Evolutionary conservation across 1,140 invertebrate genomes (phyloP).

Genomic region (Apolygus lucorum): DNA sequence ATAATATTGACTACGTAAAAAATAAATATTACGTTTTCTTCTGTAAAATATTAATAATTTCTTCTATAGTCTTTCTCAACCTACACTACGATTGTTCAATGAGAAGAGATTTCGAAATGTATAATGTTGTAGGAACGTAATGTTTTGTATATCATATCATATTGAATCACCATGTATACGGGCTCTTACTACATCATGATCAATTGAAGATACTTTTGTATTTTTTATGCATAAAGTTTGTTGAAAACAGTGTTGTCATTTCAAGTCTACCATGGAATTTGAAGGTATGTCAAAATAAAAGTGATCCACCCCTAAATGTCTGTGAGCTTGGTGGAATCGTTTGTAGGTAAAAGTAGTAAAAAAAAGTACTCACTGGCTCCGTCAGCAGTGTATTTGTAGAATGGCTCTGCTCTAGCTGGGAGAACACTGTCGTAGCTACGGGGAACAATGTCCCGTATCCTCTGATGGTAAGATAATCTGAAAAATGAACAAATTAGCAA

Average conservation of each 20-base stretch:
- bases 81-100: too few relatives aligned
- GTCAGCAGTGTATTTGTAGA: conserved; percentile 74
- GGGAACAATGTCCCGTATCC: conserved; percentile 86
- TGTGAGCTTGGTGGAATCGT: neutral
- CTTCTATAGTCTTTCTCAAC: too few relatives aligned
- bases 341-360: neutral
- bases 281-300: neutral
- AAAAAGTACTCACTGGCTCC: conserved; percentile 56
- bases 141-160: too few relatives aligned
- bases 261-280: neutral
- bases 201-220: too few relatives aligned
- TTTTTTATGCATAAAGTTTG: too few relatives aligned
- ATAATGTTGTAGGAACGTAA: too few relatives aligned
- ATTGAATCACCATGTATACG: too few relatives aligned
- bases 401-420: conserved; percentile 65
- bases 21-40: too few relatives aligned
- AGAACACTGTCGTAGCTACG: conserved; percentile 74
- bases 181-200: too few relatives aligned
- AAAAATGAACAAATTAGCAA: conserved; percentile 34
- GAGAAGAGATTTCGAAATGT: too few relatives aligned
- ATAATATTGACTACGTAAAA: too few relatives aligned
- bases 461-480: conserved; percentile 90
- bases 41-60: too few relatives aligned
- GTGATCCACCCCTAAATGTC: neutral
- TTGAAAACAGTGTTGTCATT: neutral